Evolutionary conservation across 2,888 invertebrate species (phyloP).

Genomic region (Tetropium fuscum): DNA sequence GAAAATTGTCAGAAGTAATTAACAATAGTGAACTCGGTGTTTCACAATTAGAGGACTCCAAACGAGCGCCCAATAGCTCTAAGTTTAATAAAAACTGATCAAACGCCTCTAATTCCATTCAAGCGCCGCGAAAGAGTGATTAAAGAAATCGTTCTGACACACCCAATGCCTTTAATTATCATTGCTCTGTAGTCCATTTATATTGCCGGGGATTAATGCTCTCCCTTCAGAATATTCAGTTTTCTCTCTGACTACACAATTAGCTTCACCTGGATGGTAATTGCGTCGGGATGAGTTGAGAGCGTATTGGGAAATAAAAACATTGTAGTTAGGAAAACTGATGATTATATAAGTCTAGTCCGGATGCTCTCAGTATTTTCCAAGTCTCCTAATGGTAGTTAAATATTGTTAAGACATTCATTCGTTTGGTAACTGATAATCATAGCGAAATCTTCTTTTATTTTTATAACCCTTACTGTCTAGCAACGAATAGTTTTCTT

Average conservation of each 20-base stretch:
- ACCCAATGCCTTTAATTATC: conserved; percentile 36
- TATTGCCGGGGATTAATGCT: conserved; percentile 15
- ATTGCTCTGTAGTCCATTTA: conserved; percentile 30
- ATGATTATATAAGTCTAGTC: too few relatives aligned
- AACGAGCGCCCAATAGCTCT: background rate
- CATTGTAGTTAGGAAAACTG: background rate
- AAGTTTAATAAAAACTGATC: conserved; percentile 36
- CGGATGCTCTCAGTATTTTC: too few relatives aligned
- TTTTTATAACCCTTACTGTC: too few relatives aligned
- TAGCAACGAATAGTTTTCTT: too few relatives aligned
- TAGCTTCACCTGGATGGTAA: conserved; percentile 17
- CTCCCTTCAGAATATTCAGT: conserved; percentile 2
- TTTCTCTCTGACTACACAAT: conserved; percentile 6
- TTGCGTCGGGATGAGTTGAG: conserved; percentile 8
- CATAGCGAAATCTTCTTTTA: too few relatives aligned
- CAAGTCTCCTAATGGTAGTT: too few relatives aligned
- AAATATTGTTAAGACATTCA: too few relatives aligned
- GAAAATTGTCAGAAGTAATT: conserved; percentile 21
- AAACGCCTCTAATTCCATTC: conserved; percentile 39
- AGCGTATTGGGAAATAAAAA: background rate
- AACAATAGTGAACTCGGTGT: conserved; percentile 17
- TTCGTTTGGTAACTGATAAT: too few relatives aligned
- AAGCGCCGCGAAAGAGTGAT: conserved; percentile 36
- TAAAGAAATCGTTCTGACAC: conserved; percentile 36
- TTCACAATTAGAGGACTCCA: conserved; percentile 5